Conservation (phyloP, 2,797 vertebrate species). For the Tamandua tetradactyla region DNA sequence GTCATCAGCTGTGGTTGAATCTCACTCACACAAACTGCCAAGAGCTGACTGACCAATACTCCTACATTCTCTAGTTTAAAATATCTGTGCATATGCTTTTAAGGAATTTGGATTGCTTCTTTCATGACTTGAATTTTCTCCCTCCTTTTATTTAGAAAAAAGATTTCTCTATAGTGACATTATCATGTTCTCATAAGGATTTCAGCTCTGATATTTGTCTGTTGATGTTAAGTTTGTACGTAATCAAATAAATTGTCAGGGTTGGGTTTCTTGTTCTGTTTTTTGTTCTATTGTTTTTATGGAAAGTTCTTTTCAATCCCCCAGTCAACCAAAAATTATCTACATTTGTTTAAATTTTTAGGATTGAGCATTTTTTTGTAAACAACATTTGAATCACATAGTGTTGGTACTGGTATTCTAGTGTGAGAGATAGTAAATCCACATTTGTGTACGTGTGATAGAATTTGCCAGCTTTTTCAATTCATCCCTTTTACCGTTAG, state of each 20-base stretch:
- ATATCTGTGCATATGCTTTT: not conserved
- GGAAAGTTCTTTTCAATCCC: not conserved
- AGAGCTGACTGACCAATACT: not conserved
- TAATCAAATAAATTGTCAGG: not conserved
- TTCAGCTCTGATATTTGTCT: no score
- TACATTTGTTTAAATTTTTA: not conserved
- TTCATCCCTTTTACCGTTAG: not conserved
- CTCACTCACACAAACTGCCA: not conserved
- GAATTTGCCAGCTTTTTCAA: not conserved
- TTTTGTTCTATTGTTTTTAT: not conserved
- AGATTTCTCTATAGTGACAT: not conserved
- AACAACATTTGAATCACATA: not conserved
- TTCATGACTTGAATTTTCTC: slow-evolving; percentile 23
- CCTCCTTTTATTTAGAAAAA: not conserved
- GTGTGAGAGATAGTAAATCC: not conserved
- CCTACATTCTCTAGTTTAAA: not conserved
- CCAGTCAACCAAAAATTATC: not conserved
- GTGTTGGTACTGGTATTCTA: not conserved
- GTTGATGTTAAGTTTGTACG: not conserved
- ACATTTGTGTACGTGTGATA: not conserved
- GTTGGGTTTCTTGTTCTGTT: not conserved
- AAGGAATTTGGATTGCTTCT: not conserved
- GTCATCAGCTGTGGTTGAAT: not conserved
- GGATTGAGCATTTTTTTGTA: not conserved
- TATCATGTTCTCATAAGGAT: not conserved